Base-by-base conservation (phyloP, 64 coral and sea anemone species). In the Actinia equina region DNA sequence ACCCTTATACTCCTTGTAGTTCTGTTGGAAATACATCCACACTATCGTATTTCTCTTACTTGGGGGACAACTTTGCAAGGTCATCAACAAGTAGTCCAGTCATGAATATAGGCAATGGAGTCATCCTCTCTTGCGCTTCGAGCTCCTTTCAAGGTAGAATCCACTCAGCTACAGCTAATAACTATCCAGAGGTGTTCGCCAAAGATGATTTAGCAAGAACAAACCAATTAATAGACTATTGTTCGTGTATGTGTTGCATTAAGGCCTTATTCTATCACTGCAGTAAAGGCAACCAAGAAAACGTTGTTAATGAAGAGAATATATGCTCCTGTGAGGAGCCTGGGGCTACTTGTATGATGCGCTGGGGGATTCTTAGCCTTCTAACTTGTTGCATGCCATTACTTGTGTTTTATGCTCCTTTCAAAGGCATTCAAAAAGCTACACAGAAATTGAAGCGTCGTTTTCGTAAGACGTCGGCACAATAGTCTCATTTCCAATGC, bases 191-290 rank as follows among this genome's bases (percentile, higher is more conserved):
- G 14, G 26, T 13, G 12, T 41, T 74, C 11, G 7, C 7, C 4
- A 9, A 2, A 3, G 69, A 74, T 74, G 26, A 41, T 3, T 3
- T 0, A 27, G 12, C 69, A 14, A 16, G 43, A 79, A 5, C 26
- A 27, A 43, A 74, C 13, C n/a, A 74, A 13, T 13, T 74, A 5
- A 92, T 92, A 14, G 90, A 92, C 14, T 92, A 79, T 10, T 92
- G 90, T 41, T 82, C 85, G 6, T 92, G 90, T 17, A 88, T 92
- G 85, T 92, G 90, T 45, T 92, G 85, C n/a, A 77, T 57, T 0
- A 92, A 88, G 77, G 90, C 90, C 2, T 17, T 92, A 6, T 53
- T 92, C 12, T 92, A 92, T 42, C 90, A 92, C 44, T 92, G 90
- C 69, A 83, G 74, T 0, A 87, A 86, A 51, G 84, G 80, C 49